phyloP scores from a whole-genome alignment of 2,797 vertebrate genomes.

The Sphenopsis melanotis region DNA sequence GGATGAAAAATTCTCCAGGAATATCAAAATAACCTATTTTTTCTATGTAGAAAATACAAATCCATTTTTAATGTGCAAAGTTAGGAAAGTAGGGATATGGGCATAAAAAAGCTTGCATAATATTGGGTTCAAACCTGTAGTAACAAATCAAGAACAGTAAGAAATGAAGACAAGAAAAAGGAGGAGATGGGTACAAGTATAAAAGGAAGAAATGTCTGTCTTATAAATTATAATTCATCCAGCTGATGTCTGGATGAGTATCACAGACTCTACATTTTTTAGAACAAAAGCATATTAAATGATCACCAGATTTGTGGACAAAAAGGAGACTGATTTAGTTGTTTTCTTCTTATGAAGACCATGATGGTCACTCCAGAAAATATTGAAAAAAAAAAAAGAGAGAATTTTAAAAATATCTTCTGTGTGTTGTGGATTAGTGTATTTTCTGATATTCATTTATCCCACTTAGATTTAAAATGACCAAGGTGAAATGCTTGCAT shows the following conservation, averaged over 20 bases:
- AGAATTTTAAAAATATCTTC: not conserved
- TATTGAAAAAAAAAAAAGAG: accelerated
- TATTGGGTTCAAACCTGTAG: not conserved
- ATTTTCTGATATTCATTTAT: not conserved
- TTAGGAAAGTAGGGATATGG: not conserved
- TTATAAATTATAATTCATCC: not conserved
- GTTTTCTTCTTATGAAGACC: not conserved
- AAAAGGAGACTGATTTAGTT: not conserved
- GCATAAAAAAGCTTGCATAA: not conserved
- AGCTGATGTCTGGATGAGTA: not conserved
- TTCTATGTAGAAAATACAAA: not conserved
- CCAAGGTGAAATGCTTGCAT: not conserved
- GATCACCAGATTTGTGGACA: not conserved
- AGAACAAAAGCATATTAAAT: not conserved
- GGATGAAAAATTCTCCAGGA: not conserved
- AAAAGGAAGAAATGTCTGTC: not conserved
- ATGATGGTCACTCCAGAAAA: not conserved
- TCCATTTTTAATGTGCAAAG: not conserved
- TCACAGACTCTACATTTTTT: not conserved
- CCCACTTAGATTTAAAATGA: not conserved
- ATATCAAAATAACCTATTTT: not conserved
- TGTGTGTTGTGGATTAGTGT: not conserved
- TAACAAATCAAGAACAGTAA: not conserved
- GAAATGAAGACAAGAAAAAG: not conserved
- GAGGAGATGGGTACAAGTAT: not conserved